phyloP scores from a whole-genome alignment of 2,797 vertebrate genomes.

The Megalops cyprinoides region DNA sequence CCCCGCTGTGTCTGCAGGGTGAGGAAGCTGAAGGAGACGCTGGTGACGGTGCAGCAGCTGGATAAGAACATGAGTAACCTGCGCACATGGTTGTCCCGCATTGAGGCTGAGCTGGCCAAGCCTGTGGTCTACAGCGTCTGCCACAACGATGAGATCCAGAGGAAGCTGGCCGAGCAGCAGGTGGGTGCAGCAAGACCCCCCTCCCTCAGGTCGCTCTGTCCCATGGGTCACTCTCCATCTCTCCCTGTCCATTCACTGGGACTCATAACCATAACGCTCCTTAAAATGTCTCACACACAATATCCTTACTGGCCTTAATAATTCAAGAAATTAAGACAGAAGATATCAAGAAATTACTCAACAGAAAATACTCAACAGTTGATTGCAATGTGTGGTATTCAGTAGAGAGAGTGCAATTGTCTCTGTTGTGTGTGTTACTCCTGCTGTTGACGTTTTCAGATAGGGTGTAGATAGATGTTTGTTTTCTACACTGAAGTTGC shows the following conservation, averaged over 20 bases:
- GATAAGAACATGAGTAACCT: constrained; percentile 97
- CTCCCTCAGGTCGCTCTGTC: not conserved
- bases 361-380: too few species aligned
- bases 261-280: not conserved
- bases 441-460: not conserved
- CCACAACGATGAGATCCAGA: constrained; percentile 90
- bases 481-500: not conserved
- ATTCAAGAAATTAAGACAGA: too few species aligned
- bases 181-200: constrained; percentile 61
- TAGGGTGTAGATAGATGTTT: not conserved
- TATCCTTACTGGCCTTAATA: too few species aligned
- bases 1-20: constrained; percentile 73
- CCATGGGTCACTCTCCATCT: not conserved
- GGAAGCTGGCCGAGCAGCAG: constrained; percentile 92
- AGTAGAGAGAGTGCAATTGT: not conserved
- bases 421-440: not conserved
- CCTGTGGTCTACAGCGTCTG: constrained; percentile 88
- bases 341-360: too few species aligned
- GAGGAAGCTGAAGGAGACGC: constrained; percentile 94
- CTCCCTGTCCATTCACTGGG: not conserved
- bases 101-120: constrained; percentile 89
- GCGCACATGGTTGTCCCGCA: constrained; percentile 87
- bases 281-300: not conserved
- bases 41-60: constrained; percentile 89
- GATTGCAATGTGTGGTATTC: not conserved